These are phyloP conservation scores for Eonycteris spelaea DNA, from an alignment of 2,113 vertebrate genomes.

Conservation along the genomic window DNA sequence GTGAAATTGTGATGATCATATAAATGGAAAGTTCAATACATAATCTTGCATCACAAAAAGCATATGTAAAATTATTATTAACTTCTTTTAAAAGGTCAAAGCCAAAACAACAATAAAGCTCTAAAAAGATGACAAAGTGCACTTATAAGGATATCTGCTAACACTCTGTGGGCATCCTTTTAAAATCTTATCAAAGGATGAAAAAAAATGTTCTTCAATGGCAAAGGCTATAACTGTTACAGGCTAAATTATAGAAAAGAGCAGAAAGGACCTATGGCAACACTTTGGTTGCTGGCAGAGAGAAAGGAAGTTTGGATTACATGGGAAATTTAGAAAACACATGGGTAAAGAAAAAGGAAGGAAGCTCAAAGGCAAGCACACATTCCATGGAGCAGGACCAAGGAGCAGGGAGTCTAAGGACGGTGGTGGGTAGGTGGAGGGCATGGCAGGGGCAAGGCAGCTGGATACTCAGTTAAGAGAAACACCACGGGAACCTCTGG, in stretches of 20 bases:
- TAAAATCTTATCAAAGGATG: neutral
- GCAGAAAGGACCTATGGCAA: neutral
- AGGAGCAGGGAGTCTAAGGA: neutral
- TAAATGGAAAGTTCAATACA: neutral
- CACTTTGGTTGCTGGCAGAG: neutral
- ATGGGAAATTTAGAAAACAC: neutral
- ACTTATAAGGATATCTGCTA: neutral
- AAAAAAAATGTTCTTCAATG: neutral
- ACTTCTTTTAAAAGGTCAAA: conserved; percentile 1
- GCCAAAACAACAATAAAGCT: neutral
- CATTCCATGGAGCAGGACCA: neutral
- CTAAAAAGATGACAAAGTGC: neutral
- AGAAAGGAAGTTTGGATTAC: neutral
- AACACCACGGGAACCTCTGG: neutral
- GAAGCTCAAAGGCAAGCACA: neutral
- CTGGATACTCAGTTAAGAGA: neutral
- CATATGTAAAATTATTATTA: neutral
- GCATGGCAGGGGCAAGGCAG: no score
- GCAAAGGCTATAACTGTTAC: neutral
- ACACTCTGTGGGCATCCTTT: neutral
- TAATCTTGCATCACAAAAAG: neutral
- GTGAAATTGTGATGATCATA: neutral
- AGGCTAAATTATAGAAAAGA: neutral
- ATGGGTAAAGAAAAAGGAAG: neutral
- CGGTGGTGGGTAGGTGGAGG: neutral